Percentiles rank a stretch among this genome's conserved stretches.
These are phyloP conservation scores for Agrotis clavis DNA, from an alignment of 2,888 invertebrate species.

Conservation along the genomic window DNA sequence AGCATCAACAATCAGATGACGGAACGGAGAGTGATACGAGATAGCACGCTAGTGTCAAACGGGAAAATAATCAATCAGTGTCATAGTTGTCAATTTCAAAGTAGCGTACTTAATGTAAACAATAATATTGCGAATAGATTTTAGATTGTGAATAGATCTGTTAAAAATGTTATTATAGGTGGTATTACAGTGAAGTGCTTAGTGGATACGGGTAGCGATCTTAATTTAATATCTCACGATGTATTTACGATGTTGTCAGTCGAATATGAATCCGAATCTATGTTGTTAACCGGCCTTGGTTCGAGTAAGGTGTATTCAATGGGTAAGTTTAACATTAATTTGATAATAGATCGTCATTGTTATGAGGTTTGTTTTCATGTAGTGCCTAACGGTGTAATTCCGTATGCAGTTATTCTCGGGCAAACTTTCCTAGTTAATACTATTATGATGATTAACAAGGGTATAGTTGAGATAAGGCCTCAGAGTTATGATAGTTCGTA, in stretches of 20 bases:
- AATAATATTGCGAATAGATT: not conserved
- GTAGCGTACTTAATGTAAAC: constrained; percentile 2
- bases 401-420: not conserved
- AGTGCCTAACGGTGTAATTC: not conserved
- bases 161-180: not conserved
- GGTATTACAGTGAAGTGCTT: constrained; percentile 1
- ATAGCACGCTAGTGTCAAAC: not conserved
- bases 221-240: not conserved
- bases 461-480: not conserved
- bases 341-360: not conserved
- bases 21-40: not conserved
- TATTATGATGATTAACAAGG: not conserved
- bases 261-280: not conserved
- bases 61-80: not conserved
- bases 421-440: constrained; percentile 1
- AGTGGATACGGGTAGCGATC: constrained; percentile 1
- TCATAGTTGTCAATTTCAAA: constrained; percentile 3
- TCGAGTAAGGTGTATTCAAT: constrained; percentile 8
- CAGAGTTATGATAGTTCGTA: constrained; percentile 4
- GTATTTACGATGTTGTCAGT: not conserved
- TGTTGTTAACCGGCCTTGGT: constrained; percentile 1
- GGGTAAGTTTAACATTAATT: not conserved
- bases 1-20: too few species aligned
- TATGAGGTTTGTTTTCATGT: not conserved
- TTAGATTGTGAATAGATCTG: not conserved